These are phyloP conservation scores for Agrypnia vestita DNA, from an alignment of 1,140 invertebrate genomes.

Conservation along the genomic window DNA sequence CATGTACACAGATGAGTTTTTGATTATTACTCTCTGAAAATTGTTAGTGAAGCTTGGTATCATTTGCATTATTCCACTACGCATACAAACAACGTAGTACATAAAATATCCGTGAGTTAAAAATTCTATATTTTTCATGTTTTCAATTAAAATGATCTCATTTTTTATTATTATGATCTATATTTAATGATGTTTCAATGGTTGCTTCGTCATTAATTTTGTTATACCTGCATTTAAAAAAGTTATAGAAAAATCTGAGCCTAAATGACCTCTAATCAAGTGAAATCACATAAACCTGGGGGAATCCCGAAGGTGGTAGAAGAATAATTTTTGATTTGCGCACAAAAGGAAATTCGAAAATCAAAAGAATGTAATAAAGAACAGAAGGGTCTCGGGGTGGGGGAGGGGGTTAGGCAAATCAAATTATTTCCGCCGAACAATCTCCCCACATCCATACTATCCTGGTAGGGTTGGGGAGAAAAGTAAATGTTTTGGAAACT, in stretches of 20 bases:
- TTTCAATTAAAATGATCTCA: too few relatives aligned
- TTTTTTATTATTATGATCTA: too few relatives aligned
- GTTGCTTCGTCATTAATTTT: neutral
- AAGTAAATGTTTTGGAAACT: constrained; percentile 53
- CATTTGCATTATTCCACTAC: too few relatives aligned
- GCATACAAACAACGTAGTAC: too few relatives aligned
- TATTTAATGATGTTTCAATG: too few relatives aligned
- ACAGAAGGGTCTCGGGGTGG: constrained; percentile 55
- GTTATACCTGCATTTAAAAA: neutral
- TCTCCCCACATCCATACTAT: constrained; percentile 40
- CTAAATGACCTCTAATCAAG: constrained; percentile 51
- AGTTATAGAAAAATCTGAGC: neutral
- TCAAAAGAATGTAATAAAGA: constrained; percentile 61
- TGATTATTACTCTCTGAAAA: too few relatives aligned
- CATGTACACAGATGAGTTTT: too few relatives aligned
- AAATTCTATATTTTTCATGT: too few relatives aligned
- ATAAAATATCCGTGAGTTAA: too few relatives aligned
- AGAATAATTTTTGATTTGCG: constrained; percentile 61
- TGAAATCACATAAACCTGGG: constrained; percentile 42
- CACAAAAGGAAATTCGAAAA: constrained; percentile 62
- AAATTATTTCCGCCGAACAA: constrained; percentile 59
- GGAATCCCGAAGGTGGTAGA: constrained; percentile 48
- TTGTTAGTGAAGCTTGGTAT: too few relatives aligned
- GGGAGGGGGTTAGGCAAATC: constrained; percentile 51
- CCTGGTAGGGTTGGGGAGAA: constrained; percentile 12